Base-by-base conservation (phyloP, 1,140 invertebrate species). In the Vollenhovia emeryi region DNA sequence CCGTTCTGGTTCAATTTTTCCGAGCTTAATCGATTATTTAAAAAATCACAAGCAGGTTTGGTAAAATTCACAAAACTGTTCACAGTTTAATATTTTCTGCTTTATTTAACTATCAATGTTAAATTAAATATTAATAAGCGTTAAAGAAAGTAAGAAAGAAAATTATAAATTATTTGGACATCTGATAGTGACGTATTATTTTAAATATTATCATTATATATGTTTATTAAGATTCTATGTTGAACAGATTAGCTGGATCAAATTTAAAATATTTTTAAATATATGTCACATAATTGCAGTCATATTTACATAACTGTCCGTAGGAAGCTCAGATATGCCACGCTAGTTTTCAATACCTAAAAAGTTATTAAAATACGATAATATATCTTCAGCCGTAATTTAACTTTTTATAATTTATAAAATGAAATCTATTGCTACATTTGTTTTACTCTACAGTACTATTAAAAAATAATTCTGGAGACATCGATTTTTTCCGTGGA, bases 271-370 rank as follows among this genome's bases (percentile, higher is more conserved):
- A 33, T 57, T 69, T 80, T 8, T 55, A 43, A 21, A 33, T 30
- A 21, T 69, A 15, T 45, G 9, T 36, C 4, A 76, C 13, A 57
- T 13, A 40, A 80, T 68, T n/a, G n/a, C 11, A 27, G 13, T 80
- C 40, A 43, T 55, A 59, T 83, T 78, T 78, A 85, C 15, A 85
- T 79, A 1, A 78, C 21, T 64, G 64, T 80, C 15, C 64, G 55
- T n/a, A 85, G 75, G 50, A 85, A 82, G 73, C 76, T 85, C 36
- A 85, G 36, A 60, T 85, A 85, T 3, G 52, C 84, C 40, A 85
- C 5, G 18, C 43, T 80, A n/a, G 84, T 80, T 50, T 85, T 85
- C 7, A 85, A 9, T 36, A 85, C 55, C 84, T 85, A 57, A 68
- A 69, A 85, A 21, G 33, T 57, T 57, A 27, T 36, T 57, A 57